Percentiles rank a stretch among this genome's conserved stretches.
Evolutionary conservation across 2,113 vertebrate species (phyloP).

Genomic region (Scomber colias): DNA sequence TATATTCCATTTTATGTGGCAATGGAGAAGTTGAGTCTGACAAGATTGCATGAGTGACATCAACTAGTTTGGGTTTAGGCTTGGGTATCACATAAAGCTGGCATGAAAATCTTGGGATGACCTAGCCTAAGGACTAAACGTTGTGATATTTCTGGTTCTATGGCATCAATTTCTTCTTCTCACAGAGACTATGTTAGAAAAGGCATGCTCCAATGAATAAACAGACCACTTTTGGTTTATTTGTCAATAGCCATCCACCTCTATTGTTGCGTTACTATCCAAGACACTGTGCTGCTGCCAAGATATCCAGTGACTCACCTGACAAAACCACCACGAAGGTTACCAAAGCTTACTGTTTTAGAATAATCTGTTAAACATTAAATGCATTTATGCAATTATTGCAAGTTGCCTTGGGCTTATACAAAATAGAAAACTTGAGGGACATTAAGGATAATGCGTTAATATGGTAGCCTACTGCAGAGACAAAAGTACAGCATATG

Average conservation of each 20-base stretch:
- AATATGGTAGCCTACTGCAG: not conserved
- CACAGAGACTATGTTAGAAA: no score
- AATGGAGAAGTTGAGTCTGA: no score
- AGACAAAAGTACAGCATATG: not conserved
- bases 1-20: no score
- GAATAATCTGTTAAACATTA: conserved; percentile 17
- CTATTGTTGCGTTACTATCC: not conserved
- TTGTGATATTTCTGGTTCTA: not conserved
- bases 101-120: no score
- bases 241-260: not conserved
- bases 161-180: not conserved
- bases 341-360: conserved; percentile 37
- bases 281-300: not conserved
- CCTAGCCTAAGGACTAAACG: no score
- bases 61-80: no score
- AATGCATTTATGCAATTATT: conserved; percentile 20
- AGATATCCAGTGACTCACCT: conserved; percentile 2
- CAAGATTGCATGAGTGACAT: no score
- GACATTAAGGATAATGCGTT: conserved; percentile 18
- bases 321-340: conserved; percentile 19
- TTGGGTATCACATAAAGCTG: no score
- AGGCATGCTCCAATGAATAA: not conserved
- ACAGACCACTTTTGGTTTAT: not conserved
- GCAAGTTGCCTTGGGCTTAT: conserved; percentile 8
- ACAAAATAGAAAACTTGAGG: conserved; percentile 15